Percentiles rank a stretch among this genome's conserved stretches.
Evolutionary conservation across 1,140 invertebrate genomes (phyloP).

Genomic region (Ips typographus): DNA sequence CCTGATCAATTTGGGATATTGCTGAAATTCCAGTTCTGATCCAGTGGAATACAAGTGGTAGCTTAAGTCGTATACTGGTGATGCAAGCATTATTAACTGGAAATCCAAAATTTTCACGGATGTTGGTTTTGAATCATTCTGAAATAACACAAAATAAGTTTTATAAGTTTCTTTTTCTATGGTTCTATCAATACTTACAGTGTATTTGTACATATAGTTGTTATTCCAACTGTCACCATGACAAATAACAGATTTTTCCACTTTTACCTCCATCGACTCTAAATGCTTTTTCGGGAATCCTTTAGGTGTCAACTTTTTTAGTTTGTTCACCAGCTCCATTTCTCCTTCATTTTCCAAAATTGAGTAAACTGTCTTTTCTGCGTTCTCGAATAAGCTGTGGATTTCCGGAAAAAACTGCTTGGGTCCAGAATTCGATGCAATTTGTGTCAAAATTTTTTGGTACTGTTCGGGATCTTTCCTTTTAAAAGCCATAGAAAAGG

Average conservation of each 20-base stretch:
- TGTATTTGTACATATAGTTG: conserved; percentile 58
- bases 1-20: conserved; percentile 9
- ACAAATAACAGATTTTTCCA: conserved; percentile 1
- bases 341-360: conserved; percentile 2
- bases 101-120: conserved; percentile 56
- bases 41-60: conserved; percentile 56
- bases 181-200: conserved; percentile 35
- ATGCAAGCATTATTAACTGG: conserved; percentile 58
- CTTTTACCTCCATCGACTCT: background rate
- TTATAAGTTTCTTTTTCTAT: background rate
- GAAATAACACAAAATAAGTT: conserved; percentile 4
- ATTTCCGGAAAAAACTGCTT: conserved; percentile 2
- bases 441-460: background rate
- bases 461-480: conserved; percentile 44
- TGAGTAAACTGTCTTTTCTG: background rate
- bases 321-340: conserved; percentile 1
- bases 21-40: conserved; percentile 2
- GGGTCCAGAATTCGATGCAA: background rate
- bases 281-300: background rate
- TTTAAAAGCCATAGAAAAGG: conserved; percentile 54
- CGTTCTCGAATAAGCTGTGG: background rate
- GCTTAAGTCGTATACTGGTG: conserved; percentile 59
- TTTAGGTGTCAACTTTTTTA: background rate
- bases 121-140: conserved; percentile 17
- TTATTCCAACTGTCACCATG: conserved; percentile 57